Evolutionary conservation across 2,113 vertebrate genomes (phyloP), one percentile per base, ranked within the genome.

Genomic region (Fukomys damarensis): DNA sequence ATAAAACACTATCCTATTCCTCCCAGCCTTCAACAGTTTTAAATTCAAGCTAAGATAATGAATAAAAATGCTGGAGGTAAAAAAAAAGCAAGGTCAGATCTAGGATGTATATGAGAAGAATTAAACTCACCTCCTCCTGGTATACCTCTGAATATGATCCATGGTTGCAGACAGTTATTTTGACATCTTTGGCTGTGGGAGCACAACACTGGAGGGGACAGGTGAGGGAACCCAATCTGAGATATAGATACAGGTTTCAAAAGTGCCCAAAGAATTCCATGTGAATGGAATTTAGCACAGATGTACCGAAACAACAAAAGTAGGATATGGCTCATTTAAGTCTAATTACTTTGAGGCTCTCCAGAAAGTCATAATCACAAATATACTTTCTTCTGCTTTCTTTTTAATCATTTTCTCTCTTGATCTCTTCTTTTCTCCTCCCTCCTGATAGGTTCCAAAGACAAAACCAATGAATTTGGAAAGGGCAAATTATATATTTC

Each of bases 301-400:
- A 91, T 46, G 56, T 68, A 95, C 58, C 30, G 52, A 49, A 38
- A 81, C n/a, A 82, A 85, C 49, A 86, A 93, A 96, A 89, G 43
- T 93, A 93, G 89, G 70, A 35, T 52, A 81, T 56, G 61, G 68
- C 41, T 94, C n/a, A 72, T 85, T 94, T 95, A 84, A 59, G 26
- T 94, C 46, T 94, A 93, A 94, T 95, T 95, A 86, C 82, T 91
- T 93, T 93, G 28, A 93, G 38, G 77, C 72, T 94, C 28, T 17
- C 72, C 49, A 54, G 58, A 87, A 95, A 86, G 91, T 81, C 77
- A 70, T 76, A 61, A 52, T 93, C 86, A 86, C 32, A 88, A 90
- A 61, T 43, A 93, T 7, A 61, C 13, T 94, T 91, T 46, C 43
- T 8, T 88, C 83, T 88, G 3, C 19, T 24, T 84, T 6, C 68